phyloP scores from a whole-genome alignment of 1,140 invertebrate species.

The Dinoponera quadriceps region DNA sequence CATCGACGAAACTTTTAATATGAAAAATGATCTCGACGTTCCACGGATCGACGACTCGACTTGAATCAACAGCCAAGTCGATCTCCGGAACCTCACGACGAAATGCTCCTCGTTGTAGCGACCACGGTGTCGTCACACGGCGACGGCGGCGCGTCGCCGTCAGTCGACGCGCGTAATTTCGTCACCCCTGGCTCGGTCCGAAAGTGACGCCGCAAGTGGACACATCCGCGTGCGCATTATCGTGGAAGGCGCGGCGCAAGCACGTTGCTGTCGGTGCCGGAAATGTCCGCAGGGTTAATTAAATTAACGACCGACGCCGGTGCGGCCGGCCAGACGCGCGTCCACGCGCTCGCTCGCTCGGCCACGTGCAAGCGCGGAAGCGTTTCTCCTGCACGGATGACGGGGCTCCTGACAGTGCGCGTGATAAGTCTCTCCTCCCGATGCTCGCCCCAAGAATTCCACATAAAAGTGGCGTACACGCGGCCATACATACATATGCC shows the following conservation, averaged over 20 bases:
- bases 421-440: slow-evolving; percentile 52
- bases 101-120: not conserved
- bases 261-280: slow-evolving; percentile 61
- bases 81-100: not conserved
- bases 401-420: slow-evolving; percentile 45
- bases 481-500: slow-evolving; percentile 57
- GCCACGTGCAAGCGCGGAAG: not conserved
- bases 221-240: slow-evolving; percentile 36
- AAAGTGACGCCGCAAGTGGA: slow-evolving; percentile 24
- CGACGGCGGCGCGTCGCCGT: slow-evolving; percentile 10
- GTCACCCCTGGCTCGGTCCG: slow-evolving; percentile 6
- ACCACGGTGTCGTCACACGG: slow-evolving; percentile 20
- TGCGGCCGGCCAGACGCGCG: slow-evolving; percentile 27
- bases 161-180: slow-evolving; percentile 30
- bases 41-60: too few species aligned
- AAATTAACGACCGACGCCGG: slow-evolving; percentile 68
- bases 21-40: too few species aligned
- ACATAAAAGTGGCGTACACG: slow-evolving; percentile 57
- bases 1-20: too few species aligned
- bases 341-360: not conserved
- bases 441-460: slow-evolving; percentile 50
- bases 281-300: slow-evolving; percentile 74
- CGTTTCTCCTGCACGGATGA: not conserved
- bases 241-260: slow-evolving; percentile 50
- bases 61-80: too few species aligned